phyloP scores from a whole-genome alignment of 35 echinoderm and acorn worm genomes.

The Antedon bifida region DNA sequence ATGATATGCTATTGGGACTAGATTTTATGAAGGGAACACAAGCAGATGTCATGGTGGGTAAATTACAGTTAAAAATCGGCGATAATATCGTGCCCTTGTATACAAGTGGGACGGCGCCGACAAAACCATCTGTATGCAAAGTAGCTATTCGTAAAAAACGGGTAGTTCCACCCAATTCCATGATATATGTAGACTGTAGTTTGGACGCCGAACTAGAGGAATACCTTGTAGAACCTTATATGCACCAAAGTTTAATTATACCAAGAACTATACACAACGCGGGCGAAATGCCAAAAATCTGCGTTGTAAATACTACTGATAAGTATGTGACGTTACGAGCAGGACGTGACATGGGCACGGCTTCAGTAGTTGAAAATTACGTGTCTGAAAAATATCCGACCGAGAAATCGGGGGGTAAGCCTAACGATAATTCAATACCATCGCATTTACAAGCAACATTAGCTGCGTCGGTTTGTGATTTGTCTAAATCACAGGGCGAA shows the following conservation, averaged over 20 bases:
- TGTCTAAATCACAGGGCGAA: no score
- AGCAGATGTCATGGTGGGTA: background rate
- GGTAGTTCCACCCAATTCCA: background rate
- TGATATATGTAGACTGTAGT: background rate
- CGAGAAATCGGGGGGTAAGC: no score
- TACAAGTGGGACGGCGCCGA: background rate
- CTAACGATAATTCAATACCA: background rate
- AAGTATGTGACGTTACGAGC: background rate
- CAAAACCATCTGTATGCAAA: background rate
- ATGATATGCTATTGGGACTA: constrained; percentile 3
- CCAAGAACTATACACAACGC: background rate
- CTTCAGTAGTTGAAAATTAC: background rate
- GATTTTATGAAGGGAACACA: background rate
- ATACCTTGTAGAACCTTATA: background rate
- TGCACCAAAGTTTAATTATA: background rate
- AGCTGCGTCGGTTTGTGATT: no score
- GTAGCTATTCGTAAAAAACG: background rate
- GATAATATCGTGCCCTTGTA: background rate
- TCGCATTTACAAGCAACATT: background rate
- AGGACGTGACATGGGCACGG: background rate
- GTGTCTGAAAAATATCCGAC: background rate
- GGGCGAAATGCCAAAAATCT: background rate
- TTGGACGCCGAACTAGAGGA: background rate
- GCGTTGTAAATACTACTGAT: background rate
- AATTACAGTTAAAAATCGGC: background rate